Conservation (phyloP, 2,888 invertebrate species). For the Keiferia lycopersicella region DNA sequence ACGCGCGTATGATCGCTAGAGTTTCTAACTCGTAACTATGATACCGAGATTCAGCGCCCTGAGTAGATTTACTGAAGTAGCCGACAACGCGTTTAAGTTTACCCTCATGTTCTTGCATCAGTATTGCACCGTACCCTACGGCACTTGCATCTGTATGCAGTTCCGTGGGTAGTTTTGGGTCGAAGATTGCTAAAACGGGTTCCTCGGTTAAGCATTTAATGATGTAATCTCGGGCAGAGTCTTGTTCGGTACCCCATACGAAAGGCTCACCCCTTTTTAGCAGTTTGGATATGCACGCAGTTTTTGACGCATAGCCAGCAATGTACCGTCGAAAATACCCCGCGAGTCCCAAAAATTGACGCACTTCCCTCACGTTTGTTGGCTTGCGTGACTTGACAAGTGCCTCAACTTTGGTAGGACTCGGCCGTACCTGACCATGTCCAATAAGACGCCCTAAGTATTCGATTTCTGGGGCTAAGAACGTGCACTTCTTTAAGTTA, state of each 20-base stretch:
- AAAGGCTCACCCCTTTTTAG: not conserved
- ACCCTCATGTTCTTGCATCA: conserved; percentile 38
- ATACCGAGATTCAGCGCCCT: conserved; percentile 30
- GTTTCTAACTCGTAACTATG: conserved; percentile 34
- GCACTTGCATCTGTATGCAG: conserved; percentile 43
- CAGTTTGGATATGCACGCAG: conserved; percentile 5
- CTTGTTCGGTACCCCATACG: conserved; percentile 30
- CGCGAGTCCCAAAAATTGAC: conserved; percentile 16
- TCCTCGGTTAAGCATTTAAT: conserved; percentile 27
- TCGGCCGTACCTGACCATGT: conserved; percentile 17
- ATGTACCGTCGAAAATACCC: conserved; percentile 23
- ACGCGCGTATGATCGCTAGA: conserved; percentile 30
- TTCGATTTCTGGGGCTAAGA: not conserved
- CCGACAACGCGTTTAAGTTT: conserved; percentile 20
- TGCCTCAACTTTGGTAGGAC: conserved; percentile 3
- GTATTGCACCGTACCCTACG: conserved; percentile 38
- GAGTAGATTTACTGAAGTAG: conserved; percentile 28
- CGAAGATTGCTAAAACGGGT: conserved; percentile 39
- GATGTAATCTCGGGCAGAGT: conserved; percentile 28
- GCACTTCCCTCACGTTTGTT: conserved; percentile 11
- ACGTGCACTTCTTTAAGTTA: conserved; percentile 14
- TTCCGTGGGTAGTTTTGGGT: conserved; percentile 35
- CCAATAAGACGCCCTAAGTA: conserved; percentile 13
- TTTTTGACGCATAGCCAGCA: conserved; percentile 5
- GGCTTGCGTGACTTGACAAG: conserved; percentile 12